Conservation (phyloP, 2,113 vertebrate genomes). For the Pedetes capensis region DNA sequence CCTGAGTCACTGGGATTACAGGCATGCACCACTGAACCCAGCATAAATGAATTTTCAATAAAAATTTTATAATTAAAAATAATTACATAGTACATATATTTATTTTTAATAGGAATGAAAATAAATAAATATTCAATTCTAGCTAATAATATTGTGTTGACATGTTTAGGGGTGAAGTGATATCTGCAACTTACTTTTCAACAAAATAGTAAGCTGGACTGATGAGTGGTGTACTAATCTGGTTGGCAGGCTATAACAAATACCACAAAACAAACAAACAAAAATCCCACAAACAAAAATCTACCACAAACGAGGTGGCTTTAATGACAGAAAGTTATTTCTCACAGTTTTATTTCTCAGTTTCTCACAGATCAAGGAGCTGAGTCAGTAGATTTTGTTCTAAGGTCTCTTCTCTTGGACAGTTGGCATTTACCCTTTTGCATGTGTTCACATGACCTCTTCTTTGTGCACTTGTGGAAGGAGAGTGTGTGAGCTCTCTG, state of each 20-base stretch:
- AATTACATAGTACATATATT: background rate
- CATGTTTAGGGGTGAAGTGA: background rate
- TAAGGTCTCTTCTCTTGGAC: background rate
- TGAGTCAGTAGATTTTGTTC: background rate
- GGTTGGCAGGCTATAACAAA: background rate
- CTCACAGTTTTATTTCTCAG: too few relatives aligned
- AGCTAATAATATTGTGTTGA: background rate
- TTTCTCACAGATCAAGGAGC: background rate
- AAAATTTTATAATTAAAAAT: background rate
- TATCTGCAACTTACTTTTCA: background rate
- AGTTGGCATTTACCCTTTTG: background rate
- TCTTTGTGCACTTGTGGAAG: background rate
- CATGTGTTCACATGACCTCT: background rate
- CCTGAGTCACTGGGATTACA: too few relatives aligned
- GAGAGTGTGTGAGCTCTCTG: background rate
- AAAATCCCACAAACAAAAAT: too few relatives aligned
- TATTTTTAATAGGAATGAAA: background rate
- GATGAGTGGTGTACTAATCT: background rate
- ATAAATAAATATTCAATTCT: background rate
- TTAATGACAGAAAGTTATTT: background rate
- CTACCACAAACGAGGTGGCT: background rate
- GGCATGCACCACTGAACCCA: too few relatives aligned
- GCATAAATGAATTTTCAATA: too few relatives aligned
- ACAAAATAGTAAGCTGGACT: too few relatives aligned
- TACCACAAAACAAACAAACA: too few relatives aligned